Evolutionary conservation across 2,797 vertebrate species (phyloP).

Genomic region (Sternarchorhynchus goeldii): DNA sequence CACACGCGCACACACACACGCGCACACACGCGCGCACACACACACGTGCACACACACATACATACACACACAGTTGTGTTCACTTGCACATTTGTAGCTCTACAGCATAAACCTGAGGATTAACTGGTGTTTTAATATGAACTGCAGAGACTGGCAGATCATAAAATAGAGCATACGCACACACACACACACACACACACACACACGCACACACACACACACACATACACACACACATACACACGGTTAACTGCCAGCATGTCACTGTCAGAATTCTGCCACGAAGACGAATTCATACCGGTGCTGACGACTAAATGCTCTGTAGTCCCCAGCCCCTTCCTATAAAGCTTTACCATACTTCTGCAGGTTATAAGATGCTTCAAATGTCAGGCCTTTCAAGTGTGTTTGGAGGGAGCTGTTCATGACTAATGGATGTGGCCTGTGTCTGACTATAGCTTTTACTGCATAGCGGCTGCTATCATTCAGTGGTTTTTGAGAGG

Average conservation of each 20-base stretch:
- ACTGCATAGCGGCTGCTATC: neutral
- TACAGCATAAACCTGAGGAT: conserved; percentile 33
- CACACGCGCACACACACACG: conserved; percentile 12
- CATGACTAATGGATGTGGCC: neutral
- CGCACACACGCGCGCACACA: conserved; percentile 43
- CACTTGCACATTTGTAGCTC: conserved; percentile 36
- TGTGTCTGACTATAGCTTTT: neutral
- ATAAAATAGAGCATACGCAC: neutral
- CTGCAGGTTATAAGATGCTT: conserved; percentile 2
- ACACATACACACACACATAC: conserved; percentile 1
- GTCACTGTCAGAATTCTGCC: conserved; percentile 35
- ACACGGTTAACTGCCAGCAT: neutral
- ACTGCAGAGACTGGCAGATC: conserved; percentile 8
- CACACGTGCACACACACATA: conserved; percentile 29
- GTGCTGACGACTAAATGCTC: neutral
- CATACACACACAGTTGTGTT: conserved; percentile 18
- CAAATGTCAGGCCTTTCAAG: conserved; percentile 11
- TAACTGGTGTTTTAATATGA: conserved; percentile 38
- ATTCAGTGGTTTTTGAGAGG: neutral
- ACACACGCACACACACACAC: neutral
- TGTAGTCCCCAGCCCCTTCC: neutral
- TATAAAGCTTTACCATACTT: neutral
- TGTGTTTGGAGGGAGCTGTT: neutral
- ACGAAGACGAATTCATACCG: conserved; percentile 20
- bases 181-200: neutral